Base-by-base conservation (phyloP, 2,113 vertebrate genomes). In the Grus americana region DNA sequence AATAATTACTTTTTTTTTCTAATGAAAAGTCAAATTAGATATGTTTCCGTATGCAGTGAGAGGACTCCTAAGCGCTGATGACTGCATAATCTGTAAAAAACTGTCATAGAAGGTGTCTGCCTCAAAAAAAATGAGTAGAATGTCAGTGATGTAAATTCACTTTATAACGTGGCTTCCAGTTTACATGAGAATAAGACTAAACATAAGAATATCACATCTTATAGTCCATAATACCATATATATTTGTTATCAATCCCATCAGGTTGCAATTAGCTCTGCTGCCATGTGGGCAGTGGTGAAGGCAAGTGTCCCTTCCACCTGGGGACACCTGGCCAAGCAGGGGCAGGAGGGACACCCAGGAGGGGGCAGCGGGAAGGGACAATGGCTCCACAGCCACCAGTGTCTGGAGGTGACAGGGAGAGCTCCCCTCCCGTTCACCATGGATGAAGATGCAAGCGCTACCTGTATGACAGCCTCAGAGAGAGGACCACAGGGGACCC, bases 371-470 rank as follows among this genome's bases (percentile, higher is more conserved):
- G 2, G n/a, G n/a, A 78, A 38, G 6, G 32, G 7, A 30, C 2
- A 4, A 15, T 8, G 11, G 11, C 20, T 57, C 15, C 42, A 26
- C 27, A 49, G 52, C 34, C 42, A 54, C 9, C 23, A 62, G 8
- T 27, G 47, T 14, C 42, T 47, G 10, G 2, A 5, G 4, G 1
- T 61, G 13, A 15, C 4, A 54, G 11, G 15, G 7, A 52, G 22
- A 78, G 9, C 36, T 88, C 16, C 22, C 11, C 21, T 76, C 29
- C 36, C 9, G 4, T 44, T 32, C 11, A 26, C 32, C 40, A 4
- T 1, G 3, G 21, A 2, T 68, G 16, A 72, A 59, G 40, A 3
- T 52, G 14, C 10, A 61, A 46, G 17, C 0, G 1, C 19, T 47
- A 17, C n/a, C 54, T 15, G 22, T 26, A 23, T 5, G 7, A 9